A percentile compares a stretch with the other conserved stretches of the same genome.
Conservation (phyloP, 2,888 invertebrate species). For the Reticulitermes lucifugus region DNA sequence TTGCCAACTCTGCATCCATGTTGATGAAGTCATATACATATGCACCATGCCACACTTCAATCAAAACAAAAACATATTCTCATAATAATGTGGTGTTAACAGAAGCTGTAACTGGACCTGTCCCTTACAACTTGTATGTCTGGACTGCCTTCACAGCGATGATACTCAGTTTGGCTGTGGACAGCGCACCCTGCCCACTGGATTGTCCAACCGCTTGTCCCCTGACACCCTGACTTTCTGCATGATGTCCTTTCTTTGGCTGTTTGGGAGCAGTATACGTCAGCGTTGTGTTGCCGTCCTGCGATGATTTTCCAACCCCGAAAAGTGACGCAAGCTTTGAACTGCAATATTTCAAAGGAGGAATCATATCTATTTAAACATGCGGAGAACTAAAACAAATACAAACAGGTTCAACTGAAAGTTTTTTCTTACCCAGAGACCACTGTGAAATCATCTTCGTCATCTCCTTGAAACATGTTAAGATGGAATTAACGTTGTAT, state of each 20-base stretch:
- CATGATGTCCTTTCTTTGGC: constrained; percentile 47
- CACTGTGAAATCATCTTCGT: constrained; percentile 53
- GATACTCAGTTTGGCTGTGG: constrained; percentile 48
- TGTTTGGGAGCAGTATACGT: constrained; percentile 55
- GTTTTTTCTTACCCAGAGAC: constrained; percentile 46
- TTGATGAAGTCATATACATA: no score
- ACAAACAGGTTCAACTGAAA: background rate
- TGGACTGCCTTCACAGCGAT: constrained; percentile 52
- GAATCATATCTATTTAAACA: no score
- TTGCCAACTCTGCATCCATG: no score
- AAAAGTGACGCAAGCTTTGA: constrained; percentile 54
- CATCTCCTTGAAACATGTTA: constrained; percentile 53
- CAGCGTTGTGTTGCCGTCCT: constrained; percentile 51
- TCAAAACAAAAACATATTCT: no score
- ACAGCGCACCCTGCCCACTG: constrained; percentile 19
- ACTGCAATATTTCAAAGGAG: constrained; percentile 43
- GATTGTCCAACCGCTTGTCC: background rate
- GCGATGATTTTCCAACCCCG: constrained; percentile 46
- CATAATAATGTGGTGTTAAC: no score
- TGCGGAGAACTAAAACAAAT: no score
- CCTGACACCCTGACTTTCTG: constrained; percentile 6
- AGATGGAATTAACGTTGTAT: background rate
- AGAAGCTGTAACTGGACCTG: background rate
- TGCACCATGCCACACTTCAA: no score
- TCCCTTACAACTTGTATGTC: constrained; percentile 53